Evolutionary conservation across 1,140 invertebrate genomes (phyloP).

Genomic region (Drosophila nigrodunni): DNA sequence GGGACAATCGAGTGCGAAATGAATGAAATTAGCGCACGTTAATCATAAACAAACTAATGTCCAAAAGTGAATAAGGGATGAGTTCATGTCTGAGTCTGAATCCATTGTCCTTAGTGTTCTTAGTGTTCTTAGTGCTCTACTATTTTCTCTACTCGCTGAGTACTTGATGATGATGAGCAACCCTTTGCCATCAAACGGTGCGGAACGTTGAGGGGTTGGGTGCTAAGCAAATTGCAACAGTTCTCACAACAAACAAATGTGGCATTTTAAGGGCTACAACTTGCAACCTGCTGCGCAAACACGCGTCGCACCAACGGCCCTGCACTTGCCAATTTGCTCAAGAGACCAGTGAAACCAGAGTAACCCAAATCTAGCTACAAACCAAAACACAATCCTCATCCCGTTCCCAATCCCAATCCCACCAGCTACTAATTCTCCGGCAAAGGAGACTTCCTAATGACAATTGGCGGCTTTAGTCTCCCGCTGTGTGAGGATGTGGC

Average conservation of each 20-base stretch:
- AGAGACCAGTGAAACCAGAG: conserved; percentile 41
- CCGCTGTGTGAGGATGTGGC: conserved; percentile 40
- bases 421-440: not conserved
- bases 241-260: conserved; percentile 54
- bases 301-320: conserved; percentile 56
- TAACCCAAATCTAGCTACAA: not conserved
- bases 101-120: not conserved
- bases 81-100: conserved; percentile 17
- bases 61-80: conserved; percentile 2
- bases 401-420: not conserved
- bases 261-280: conserved; percentile 7
- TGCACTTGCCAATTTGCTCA: conserved; percentile 79
- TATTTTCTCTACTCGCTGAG: no score
- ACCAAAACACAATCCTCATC: not conserved
- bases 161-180: no score
- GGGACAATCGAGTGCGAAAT: conserved; percentile 65
- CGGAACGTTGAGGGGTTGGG: not conserved
- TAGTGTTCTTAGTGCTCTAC: no score
- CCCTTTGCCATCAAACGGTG: no score
- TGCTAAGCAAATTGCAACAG: conserved; percentile 74
- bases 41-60: conserved; percentile 76
- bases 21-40: conserved; percentile 81
- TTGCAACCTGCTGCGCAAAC: conserved; percentile 66
- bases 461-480: conserved; percentile 27
- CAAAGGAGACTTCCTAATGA: conserved; percentile 30